A percentile compares a stretch with the other conserved stretches of the same genome.
phyloP scores from a whole-genome alignment of 2,888 invertebrate species.

The Agonopterix subpropinquella region DNA sequence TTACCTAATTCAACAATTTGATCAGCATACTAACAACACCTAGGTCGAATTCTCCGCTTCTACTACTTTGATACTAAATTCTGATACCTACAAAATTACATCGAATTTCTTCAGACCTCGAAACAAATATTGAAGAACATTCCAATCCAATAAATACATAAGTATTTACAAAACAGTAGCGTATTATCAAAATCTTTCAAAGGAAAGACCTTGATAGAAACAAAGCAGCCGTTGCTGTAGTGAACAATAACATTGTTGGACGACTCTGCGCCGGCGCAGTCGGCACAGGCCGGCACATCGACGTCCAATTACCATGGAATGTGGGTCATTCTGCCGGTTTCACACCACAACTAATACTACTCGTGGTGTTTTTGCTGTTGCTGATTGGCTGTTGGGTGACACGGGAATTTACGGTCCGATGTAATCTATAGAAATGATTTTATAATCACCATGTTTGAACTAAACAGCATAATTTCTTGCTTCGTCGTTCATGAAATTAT shows the following conservation, averaged over 20 bases:
- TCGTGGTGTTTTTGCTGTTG: constrained; percentile 2
- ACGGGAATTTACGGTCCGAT: not conserved
- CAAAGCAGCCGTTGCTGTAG: not conserved
- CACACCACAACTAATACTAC: constrained; percentile 5
- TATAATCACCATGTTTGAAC: not conserved
- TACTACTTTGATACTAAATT: too few species aligned
- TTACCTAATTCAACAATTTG: too few species aligned
- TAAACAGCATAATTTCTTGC: not conserved
- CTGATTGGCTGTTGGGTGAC: not conserved
- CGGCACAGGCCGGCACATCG: not conserved
- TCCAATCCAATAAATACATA: too few species aligned
- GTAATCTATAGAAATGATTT: not conserved
- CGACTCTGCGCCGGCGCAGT: not conserved
- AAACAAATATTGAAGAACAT: too few species aligned
- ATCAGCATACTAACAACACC: too few species aligned
- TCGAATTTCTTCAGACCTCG: too few species aligned
- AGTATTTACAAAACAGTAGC: not conserved
- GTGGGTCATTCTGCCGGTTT: constrained; percentile 20
- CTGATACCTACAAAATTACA: too few species aligned
- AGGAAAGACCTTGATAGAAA: constrained; percentile 3
- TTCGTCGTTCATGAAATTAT: too few species aligned
- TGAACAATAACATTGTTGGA: constrained; percentile 6
- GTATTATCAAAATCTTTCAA: not conserved
- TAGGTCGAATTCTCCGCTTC: too few species aligned
- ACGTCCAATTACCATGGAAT: constrained; percentile 21